phyloP scores from a whole-genome alignment of 2,113 vertebrate species.

The Stercorarius parasiticus region DNA sequence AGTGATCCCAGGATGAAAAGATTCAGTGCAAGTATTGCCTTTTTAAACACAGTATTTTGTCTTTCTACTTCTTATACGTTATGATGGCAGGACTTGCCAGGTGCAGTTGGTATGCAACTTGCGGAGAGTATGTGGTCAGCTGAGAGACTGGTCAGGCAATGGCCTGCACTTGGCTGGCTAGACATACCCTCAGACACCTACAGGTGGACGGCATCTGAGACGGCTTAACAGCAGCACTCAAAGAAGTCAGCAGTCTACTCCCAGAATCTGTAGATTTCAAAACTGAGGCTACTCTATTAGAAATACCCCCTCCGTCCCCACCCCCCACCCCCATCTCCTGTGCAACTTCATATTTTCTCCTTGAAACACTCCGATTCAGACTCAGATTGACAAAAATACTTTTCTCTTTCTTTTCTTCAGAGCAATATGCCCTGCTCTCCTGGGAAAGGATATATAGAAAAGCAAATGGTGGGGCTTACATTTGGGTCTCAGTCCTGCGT shows the following conservation, averaged over 20 bases:
- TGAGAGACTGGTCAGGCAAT: neutral
- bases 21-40: neutral
- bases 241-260: neutral
- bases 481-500: neutral
- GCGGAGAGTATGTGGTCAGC: neutral
- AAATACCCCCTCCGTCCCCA: neutral
- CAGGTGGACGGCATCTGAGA: neutral
- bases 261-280: neutral
- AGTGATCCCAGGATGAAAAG: neutral
- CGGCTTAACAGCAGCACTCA: neutral
- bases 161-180: neutral
- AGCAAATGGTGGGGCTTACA: neutral
- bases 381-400: neutral
- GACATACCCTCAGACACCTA: neutral
- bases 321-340: neutral
- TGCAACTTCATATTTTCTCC: neutral
- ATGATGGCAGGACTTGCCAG: neutral
- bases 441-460: neutral
- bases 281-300: neutral
- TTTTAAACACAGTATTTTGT: neutral
- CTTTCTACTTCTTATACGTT: neutral
- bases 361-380: neutral
- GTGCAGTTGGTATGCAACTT: neutral
- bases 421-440: neutral
- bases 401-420: neutral